A percentile compares a stretch with the other conserved stretches of the same genome.
phyloP scores from a whole-genome alignment of 1,140 invertebrate species.

The Gryllus bimaculatus region DNA sequence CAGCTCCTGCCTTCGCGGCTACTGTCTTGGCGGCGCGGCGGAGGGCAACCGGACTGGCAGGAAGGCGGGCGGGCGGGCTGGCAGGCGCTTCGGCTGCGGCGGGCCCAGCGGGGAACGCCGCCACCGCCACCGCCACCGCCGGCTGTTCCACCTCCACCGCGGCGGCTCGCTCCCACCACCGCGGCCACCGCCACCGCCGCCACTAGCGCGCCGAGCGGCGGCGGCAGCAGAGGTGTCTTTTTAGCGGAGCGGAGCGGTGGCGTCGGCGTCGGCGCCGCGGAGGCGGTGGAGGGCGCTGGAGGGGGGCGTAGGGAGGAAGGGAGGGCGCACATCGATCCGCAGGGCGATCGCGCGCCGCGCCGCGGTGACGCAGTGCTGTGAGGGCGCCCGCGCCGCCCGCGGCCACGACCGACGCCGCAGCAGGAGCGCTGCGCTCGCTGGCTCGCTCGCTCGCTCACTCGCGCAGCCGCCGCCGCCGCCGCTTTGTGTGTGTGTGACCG shows the following conservation, averaged over 20 bases:
- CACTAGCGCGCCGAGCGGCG: conserved; percentile 1
- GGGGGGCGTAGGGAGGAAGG: too few species aligned
- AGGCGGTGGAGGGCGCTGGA: background rate
- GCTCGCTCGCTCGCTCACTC: background rate
- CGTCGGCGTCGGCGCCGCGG: background rate
- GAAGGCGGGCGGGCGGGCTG: too few species aligned
- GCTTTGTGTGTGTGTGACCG: background rate
- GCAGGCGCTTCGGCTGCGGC: background rate
- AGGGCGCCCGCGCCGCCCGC: background rate
- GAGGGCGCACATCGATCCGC: background rate
- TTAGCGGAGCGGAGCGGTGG: background rate
- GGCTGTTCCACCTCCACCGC: background rate
- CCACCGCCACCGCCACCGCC: background rate
- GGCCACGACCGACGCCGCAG: too few species aligned
- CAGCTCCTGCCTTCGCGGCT: background rate
- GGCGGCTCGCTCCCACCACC: background rate
- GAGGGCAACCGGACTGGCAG: background rate
- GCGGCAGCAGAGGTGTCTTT: background rate
- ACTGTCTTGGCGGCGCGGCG: background rate
- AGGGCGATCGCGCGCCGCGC: too few species aligned
- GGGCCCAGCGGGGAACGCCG: background rate
- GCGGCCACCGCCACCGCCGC: too few species aligned
- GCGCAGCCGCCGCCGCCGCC: too few species aligned
- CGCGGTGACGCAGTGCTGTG: conserved; percentile 1
- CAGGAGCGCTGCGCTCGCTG: background rate